Conservation (phyloP, 1,140 invertebrate genomes). For the Pachyrhynchus sulphureomaculatus region DNA sequence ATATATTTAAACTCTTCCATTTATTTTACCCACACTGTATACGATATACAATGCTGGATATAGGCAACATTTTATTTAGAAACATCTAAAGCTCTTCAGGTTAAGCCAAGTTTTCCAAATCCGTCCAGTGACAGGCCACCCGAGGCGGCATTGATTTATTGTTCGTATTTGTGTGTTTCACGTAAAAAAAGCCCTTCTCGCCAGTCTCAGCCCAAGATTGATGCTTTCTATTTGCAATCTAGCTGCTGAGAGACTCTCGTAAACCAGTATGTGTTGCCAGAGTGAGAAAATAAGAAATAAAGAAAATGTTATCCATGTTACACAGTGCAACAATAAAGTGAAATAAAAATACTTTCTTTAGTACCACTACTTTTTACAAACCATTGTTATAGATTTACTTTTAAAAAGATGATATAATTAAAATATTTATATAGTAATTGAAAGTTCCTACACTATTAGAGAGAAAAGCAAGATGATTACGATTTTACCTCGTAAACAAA, state of each 20-base stretch:
- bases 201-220: constrained; percentile 44
- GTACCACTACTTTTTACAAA: too few species aligned
- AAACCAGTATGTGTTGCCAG: not conserved
- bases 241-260: not conserved
- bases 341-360: too few species aligned
- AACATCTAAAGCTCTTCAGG: constrained; percentile 1
- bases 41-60: too few species aligned
- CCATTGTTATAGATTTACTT: too few species aligned
- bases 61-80: not conserved
- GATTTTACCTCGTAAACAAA: too few species aligned
- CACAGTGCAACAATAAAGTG: not conserved
- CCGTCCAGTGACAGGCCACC: constrained; percentile 42
- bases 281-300: too few species aligned
- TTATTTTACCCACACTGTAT: too few species aligned
- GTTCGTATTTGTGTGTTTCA: constrained; percentile 47
- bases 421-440: too few species aligned
- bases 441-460: too few species aligned
- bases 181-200: constrained; percentile 40
- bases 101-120: constrained; percentile 35
- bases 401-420: too few species aligned
- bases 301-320: not conserved
- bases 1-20: too few species aligned
- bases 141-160: constrained; percentile 49
- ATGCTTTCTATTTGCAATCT: constrained; percentile 45
- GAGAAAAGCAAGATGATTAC: too few species aligned